Evolutionary conservation across 2,797 vertebrate genomes (phyloP).

Genomic region (Tapera naevia): DNA sequence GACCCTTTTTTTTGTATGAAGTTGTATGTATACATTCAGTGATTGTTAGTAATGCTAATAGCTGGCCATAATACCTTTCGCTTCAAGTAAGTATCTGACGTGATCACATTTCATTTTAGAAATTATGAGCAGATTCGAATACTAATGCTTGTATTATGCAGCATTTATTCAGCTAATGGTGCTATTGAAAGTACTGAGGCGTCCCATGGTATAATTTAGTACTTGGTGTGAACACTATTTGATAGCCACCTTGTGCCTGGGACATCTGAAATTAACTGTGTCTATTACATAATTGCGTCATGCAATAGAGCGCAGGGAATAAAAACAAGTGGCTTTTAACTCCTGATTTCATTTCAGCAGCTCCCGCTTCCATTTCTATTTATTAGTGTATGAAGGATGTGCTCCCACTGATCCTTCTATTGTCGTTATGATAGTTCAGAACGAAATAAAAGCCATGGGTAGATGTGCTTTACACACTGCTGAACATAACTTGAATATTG

Average conservation of each 20-base stretch:
- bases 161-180: conserved; percentile 42
- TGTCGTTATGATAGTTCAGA: neutral
- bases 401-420: neutral
- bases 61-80: neutral
- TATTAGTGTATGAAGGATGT: neutral
- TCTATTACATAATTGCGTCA: neutral
- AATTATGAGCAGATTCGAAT: conserved; percentile 37
- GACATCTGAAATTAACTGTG: neutral
- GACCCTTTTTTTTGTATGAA: neutral
- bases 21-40: neutral
- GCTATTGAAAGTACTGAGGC: conserved; percentile 9
- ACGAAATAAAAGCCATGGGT: neutral
- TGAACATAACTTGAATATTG: neutral
- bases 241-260: neutral
- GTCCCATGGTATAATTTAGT: neutral
- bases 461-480: neutral
- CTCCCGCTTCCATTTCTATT: neutral
- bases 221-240: neutral
- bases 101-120: neutral
- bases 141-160: conserved; percentile 10
- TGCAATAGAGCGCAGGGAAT: neutral
- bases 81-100: neutral
- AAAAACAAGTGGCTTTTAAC: neutral
- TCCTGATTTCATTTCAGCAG: neutral
- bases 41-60: neutral